These are phyloP conservation scores for Thalassarche chlororhynchos DNA, from an alignment of 2,113 vertebrate species.

Conservation along the genomic window DNA sequence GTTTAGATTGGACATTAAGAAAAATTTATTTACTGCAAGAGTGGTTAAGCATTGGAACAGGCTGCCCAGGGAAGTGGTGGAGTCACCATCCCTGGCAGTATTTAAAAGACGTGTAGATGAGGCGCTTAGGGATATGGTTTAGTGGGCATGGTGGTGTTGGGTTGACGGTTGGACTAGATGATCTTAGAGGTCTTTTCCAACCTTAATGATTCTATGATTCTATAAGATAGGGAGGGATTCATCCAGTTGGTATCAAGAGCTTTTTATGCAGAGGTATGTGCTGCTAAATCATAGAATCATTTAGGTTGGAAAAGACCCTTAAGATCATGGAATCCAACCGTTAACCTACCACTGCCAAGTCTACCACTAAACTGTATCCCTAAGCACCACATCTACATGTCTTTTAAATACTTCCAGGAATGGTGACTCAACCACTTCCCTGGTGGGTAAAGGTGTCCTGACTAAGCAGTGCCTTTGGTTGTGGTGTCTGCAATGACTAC, in stretches of 20 bases:
- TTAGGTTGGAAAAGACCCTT: not conserved
- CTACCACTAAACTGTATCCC: not conserved
- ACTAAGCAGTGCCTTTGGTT: not conserved
- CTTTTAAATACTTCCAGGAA: not conserved
- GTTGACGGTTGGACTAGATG: too few species aligned
- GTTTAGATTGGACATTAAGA: too few species aligned
- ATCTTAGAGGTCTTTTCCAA: too few species aligned
- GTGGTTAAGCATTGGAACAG: too few species aligned
- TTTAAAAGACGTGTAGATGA: too few species aligned
- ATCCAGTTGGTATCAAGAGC: not conserved
- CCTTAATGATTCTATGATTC: too few species aligned
- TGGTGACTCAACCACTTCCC: not conserved
- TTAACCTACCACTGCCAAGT: not conserved
- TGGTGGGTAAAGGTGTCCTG: not conserved
- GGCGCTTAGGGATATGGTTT: too few species aligned
- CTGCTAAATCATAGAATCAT: not conserved
- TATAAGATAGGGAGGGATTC: not conserved
- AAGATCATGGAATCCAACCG: not conserved
- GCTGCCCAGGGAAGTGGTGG: too few species aligned
- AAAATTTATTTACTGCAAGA: too few species aligned
- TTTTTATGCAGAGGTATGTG: not conserved
- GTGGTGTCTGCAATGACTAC: not conserved
- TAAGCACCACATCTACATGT: accelerated
- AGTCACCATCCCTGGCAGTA: too few species aligned
- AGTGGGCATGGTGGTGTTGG: too few species aligned